Base-by-base conservation (phyloP, 64 coral and sea anemone genomes). In the Dendrophyllia cribrosa region DNA sequence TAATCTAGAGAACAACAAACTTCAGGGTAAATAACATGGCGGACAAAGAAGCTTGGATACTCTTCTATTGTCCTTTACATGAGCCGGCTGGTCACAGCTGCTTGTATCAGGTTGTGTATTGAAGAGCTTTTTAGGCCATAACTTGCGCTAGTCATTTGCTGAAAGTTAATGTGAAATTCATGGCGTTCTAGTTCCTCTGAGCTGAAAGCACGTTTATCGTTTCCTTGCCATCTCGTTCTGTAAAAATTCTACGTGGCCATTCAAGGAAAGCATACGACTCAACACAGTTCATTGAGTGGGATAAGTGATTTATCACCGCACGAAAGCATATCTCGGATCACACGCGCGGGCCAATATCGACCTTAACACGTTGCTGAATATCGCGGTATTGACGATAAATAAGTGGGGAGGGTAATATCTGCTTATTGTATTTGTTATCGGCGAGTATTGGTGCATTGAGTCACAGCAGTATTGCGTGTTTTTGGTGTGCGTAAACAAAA, bases 351-450 rank as follows among this genome's bases (percentile, higher is more conserved):
- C 80, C 80, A 50, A 84, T 84, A 66, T 84, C 45, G 14, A 43
- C 5, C 17, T 51, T 4, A 67, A 66, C 60, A 84, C 43, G 80
- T 21, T 67, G 60, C 46, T 47, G 43, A 84, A 84, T 84, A 84
- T 21, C 62, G 80, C 34, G 80, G 61, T 84, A 84, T 83, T 84
- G 80, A 67, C 67, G 62, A 46, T 84, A 84, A 84, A 84, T 84
- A 67, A 84, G 45, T 50, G 80, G 64, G 67, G 80, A 66, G 80
- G 60, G 19, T 84, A 8, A 67, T 84, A 44, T 84, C 62, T 47
- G 80, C 80, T 51, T 84, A 67, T 47, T 84, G 78, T 84, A 14
- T 84, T 51, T 63, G 80, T 68, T 82, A 15, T 64, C 25, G 24
- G 34, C 58, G 26, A 67, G 80, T 84, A 84, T 67, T 84, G 45